Conservation (phyloP, 2,888 invertebrate genomes). For the Hoplodrina blanda region DNA sequence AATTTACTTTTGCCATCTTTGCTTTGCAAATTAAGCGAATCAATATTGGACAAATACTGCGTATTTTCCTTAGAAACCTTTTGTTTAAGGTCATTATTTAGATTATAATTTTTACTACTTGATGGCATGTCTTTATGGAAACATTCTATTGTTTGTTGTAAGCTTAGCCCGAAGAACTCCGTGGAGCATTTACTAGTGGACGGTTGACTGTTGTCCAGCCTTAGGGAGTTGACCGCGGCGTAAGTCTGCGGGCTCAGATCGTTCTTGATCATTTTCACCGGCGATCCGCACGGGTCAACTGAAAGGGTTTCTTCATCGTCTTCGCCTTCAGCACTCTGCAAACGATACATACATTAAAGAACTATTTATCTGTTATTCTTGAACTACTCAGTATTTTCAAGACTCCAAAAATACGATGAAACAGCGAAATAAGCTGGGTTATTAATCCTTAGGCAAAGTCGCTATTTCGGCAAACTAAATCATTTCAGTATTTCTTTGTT, state of each 20-base stretch:
- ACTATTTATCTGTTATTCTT: background rate
- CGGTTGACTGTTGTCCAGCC: slow-evolving; percentile 68
- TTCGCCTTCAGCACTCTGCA: slow-evolving; percentile 89
- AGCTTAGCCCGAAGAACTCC: slow-evolving; percentile 80
- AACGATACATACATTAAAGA: background rate
- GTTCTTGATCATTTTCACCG: slow-evolving; percentile 80
- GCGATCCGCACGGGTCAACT: slow-evolving; percentile 85
- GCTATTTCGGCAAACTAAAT: too few relatives aligned
- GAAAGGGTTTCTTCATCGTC: slow-evolving; percentile 91
- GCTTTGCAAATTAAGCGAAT: slow-evolving; percentile 76
- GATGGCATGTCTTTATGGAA: slow-evolving; percentile 85
- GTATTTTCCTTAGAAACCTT: slow-evolving; percentile 78
- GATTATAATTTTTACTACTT: slow-evolving; percentile 84
- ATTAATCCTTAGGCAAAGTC: background rate
- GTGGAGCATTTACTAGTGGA: slow-evolving; percentile 73
- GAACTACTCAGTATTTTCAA: too few relatives aligned
- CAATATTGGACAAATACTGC: slow-evolving; percentile 72
- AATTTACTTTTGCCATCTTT: slow-evolving; percentile 74
- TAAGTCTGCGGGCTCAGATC: slow-evolving; percentile 78
- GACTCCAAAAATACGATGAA: too few relatives aligned
- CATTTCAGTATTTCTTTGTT: too few relatives aligned
- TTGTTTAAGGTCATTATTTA: slow-evolving; percentile 75
- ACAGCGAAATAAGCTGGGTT: slow-evolving; percentile 1
- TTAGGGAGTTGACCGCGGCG: slow-evolving; percentile 56
- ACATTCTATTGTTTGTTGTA: slow-evolving; percentile 82